Conservation (phyloP, 2,797 vertebrate species). For the Trachops cirrhosus region DNA sequence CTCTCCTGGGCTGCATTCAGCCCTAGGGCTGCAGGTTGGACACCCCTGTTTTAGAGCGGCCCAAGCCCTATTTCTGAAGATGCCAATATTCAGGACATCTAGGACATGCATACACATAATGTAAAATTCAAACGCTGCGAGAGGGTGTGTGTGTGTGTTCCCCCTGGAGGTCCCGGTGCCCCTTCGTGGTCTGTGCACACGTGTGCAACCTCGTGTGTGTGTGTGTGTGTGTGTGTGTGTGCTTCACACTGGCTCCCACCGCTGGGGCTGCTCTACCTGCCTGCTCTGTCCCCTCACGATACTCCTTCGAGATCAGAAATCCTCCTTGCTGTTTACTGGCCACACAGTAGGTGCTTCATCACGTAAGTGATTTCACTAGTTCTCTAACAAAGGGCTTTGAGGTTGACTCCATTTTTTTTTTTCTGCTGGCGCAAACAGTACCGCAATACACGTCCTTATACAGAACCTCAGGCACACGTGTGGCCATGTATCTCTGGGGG, state of each 20-base stretch:
- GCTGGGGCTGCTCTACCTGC: neutral
- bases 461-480: neutral
- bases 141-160: neutral
- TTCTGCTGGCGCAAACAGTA: neutral
- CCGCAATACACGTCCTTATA: neutral
- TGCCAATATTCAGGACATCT: neutral
- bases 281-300: neutral
- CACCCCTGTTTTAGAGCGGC: neutral
- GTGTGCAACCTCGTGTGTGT: accelerated
- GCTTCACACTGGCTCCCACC: neutral
- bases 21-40: no score
- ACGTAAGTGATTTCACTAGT: neutral
- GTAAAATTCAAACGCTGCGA: neutral
- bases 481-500: neutral
- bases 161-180: neutral
- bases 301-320: neutral
- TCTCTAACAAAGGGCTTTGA: neutral
- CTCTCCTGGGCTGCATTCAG: no score
- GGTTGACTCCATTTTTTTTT: neutral
- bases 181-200: no score
- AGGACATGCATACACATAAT: neutral
- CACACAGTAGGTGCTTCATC: neutral
- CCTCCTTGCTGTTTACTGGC: neutral
- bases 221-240: accelerated
- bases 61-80: neutral